Base-by-base conservation (phyloP, 1,140 invertebrate species). In the Rhopalosiphum padi region DNA sequence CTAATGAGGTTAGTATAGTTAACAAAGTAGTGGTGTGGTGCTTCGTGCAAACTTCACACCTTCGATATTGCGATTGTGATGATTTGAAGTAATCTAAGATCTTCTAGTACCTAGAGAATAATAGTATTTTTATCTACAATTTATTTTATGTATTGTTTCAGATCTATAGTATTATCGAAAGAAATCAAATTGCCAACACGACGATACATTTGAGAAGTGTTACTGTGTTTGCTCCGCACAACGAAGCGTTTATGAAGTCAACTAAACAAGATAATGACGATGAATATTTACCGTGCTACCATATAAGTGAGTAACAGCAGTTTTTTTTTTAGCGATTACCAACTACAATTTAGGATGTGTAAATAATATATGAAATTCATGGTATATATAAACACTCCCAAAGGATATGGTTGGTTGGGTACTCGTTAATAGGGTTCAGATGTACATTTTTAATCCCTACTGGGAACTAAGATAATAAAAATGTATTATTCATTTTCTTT, bases 181-280 rank as follows among this genome's bases (percentile, higher is more conserved):
- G 96, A n/a, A 97, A 96, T 94, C 95, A 95, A 91, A 95, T 97
- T 51, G 97, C 97, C 30, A 97, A 97, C 94, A 96, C 96, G 46
- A 97, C 97, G 37, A 95, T 98, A 30, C 95, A 96, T 94, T 96
- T 96, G 94, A 96, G 97, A 94, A 96, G 96, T 94, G 96, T 97
- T 94, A 98, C 97, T 11, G 95, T 98, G 93, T 98, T 98, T 94
- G 97, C 97, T 87, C 97, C 97, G 21, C 97, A 97, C 53, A 98
- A 98, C 95, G 96, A 96, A 94, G 97, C 97, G 53, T 98, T 98
- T 95, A 97, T 98, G 55, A 90, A 90, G 15, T 46, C 0, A 95
- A 95, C 95, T 88, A 95, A 96, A 22, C 94, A 93, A 94, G 88
- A 94, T 94, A 94, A 95, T 94, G 93, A 96, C 95, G 96, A 96